phyloP scores from a whole-genome alignment of 2,797 vertebrate genomes.

The Masticophis lateralis region DNA sequence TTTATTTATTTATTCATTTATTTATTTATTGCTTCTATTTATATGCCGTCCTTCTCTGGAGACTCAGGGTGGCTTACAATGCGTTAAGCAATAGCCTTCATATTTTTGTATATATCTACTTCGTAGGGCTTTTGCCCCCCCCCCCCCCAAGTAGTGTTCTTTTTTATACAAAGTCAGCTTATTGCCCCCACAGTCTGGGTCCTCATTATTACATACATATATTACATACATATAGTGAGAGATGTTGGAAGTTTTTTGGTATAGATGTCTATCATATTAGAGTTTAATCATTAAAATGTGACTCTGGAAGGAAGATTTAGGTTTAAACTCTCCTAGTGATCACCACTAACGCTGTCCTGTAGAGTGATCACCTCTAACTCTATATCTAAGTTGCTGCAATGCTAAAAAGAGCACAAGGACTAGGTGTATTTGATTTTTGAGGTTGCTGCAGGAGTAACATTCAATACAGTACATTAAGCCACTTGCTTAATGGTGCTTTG shows the following conservation, averaged over 20 bases:
- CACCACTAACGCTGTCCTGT: background rate
- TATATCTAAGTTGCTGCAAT: background rate
- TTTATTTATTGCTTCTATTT: no score
- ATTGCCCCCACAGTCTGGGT: no score
- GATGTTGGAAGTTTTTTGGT: background rate
- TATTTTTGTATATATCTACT: no score
- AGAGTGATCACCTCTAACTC: background rate
- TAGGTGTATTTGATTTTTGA: background rate
- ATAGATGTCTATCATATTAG: no score
- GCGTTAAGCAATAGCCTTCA: no score
- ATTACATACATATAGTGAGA: background rate
- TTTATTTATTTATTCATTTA: no score
- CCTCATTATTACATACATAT: background rate
- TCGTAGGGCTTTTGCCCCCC: no score
- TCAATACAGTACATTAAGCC: background rate
- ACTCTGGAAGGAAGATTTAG: no score
- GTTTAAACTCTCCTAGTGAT: background rate
- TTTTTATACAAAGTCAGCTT: no score
- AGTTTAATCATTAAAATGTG: background rate
- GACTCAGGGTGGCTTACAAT: no score
- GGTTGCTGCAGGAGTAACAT: background rate
- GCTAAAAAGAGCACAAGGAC: background rate
- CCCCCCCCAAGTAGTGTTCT: no score
- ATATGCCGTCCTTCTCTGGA: no score
- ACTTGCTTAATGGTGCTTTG: background rate